Conservation (phyloP, 2,113 vertebrate genomes). For the Peromyscus polionotus region DNA sequence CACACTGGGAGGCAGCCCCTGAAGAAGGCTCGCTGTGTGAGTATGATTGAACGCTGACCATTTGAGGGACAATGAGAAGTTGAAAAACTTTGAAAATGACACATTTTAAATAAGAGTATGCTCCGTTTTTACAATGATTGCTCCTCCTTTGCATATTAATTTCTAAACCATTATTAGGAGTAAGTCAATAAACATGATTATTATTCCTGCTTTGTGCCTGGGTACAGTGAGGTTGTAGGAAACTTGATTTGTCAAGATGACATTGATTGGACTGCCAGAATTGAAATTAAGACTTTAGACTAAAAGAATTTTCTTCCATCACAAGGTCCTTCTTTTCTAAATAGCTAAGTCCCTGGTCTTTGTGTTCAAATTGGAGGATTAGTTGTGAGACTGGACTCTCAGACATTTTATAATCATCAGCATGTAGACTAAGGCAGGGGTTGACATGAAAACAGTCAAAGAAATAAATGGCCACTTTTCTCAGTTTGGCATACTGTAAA, state of each 20-base stretch:
- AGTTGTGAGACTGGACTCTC: background rate
- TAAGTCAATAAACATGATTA: background rate
- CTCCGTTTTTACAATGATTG: background rate
- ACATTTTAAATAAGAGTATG: background rate
- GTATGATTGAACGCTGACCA: background rate
- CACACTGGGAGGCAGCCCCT: background rate
- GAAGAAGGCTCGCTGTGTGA: background rate
- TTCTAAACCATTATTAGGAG: background rate
- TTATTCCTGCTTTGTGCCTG: background rate
- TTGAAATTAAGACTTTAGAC: slow-evolving; percentile 23
- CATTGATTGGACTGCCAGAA: background rate
- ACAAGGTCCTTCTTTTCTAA: background rate
- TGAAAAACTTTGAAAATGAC: background rate
- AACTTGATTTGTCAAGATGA: background rate
- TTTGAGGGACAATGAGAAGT: background rate
- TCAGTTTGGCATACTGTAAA: slow-evolving; percentile 67
- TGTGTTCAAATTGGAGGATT: slow-evolving; percentile 42
- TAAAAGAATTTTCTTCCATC: background rate
- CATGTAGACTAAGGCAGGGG: slow-evolving; percentile 13
- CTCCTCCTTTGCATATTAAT: background rate
- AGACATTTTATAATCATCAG: slow-evolving; percentile 46
- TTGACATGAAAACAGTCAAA: slow-evolving; percentile 63
- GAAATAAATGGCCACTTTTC: slow-evolving; percentile 73
- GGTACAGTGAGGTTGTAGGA: background rate
- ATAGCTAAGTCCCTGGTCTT: background rate